phyloP scores from a whole-genome alignment of 1,140 invertebrate genomes.

The Macrocentrus cingulum region DNA sequence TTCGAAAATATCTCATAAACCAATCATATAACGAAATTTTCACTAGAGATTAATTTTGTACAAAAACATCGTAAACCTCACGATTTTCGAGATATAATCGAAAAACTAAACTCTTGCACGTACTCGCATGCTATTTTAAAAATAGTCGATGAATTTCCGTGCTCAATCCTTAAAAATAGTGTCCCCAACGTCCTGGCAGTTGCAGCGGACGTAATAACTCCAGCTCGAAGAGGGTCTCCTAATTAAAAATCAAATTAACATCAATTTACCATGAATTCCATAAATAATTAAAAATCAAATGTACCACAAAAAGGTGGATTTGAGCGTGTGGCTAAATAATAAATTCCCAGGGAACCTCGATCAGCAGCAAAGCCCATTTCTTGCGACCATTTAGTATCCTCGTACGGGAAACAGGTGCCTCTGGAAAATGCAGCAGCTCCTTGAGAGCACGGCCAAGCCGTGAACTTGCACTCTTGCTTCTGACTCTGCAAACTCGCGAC shows the following conservation, averaged over 20 bases:
- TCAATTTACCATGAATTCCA: constrained; percentile 12
- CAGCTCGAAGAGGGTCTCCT: constrained; percentile 57
- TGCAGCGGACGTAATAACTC: constrained; percentile 44
- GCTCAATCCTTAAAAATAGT: constrained; percentile 46
- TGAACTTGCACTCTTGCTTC: constrained; percentile 52
- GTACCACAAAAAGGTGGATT: constrained; percentile 59
- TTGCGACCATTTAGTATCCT: constrained; percentile 44
- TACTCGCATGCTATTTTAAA: constrained; percentile 54
- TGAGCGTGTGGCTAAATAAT: constrained; percentile 55
- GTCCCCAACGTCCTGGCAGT: constrained; percentile 46
- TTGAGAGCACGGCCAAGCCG: constrained; percentile 55
- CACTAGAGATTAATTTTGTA: no score
- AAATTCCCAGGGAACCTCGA: constrained; percentile 48
- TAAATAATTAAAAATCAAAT: not conserved
- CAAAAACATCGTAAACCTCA: no score
- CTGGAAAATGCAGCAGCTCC: constrained; percentile 46
- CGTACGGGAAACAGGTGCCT: constrained; percentile 57
- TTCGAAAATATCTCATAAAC: no score
- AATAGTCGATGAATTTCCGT: constrained; percentile 40
- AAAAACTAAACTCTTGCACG: no score
- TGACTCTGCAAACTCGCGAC: constrained; percentile 67
- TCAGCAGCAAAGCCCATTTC: constrained; percentile 53
- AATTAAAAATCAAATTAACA: constrained; percentile 12
- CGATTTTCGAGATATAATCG: no score
- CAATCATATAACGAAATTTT: no score